A percentile compares a stretch with the other conserved stretches of the same genome.
Conservation (phyloP, 2,888 invertebrate genomes). For the Marasmarcha lunaedactyla region DNA sequence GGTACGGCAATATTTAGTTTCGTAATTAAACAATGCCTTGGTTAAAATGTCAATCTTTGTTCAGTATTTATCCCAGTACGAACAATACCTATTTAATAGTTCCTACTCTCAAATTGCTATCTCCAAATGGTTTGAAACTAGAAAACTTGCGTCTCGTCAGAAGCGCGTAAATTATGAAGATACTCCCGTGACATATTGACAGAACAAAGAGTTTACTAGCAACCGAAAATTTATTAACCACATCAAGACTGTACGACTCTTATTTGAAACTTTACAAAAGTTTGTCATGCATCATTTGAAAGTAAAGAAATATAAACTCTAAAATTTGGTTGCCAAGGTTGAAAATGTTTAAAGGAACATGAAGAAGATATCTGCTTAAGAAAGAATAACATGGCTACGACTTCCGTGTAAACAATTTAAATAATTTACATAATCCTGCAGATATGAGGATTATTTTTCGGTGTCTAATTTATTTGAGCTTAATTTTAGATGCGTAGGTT, state of each 20-base stretch:
- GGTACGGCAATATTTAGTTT: no score
- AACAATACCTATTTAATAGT: no score
- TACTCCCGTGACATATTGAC: slow-evolving; percentile 58
- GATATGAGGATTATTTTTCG: background rate
- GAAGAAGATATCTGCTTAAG: background rate
- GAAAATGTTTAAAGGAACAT: background rate
- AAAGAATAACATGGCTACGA: slow-evolving; percentile 1
- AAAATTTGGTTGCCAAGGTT: background rate
- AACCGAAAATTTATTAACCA: slow-evolving; percentile 3
- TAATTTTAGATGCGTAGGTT: background rate
- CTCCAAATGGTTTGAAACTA: slow-evolving; percentile 16
- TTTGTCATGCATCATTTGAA: background rate
- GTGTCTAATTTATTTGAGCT: background rate
- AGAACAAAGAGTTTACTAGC: slow-evolving; percentile 51
- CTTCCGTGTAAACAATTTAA: slow-evolving; percentile 1
- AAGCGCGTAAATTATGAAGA: slow-evolving; percentile 31
- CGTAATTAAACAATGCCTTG: no score
- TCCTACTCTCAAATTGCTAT: no score
- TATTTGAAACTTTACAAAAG: slow-evolving; percentile 1
- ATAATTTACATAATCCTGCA: background rate
- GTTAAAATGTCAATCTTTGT: no score
- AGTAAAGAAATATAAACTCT: background rate
- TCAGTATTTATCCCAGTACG: no score
- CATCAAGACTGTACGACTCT: background rate
- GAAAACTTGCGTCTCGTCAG: slow-evolving; percentile 40